Percentiles rank a stretch among this genome's conserved stretches.
These are phyloP conservation scores for Girardinus metallicus DNA, from an alignment of 2,797 vertebrate genomes.

Conservation along the genomic window DNA sequence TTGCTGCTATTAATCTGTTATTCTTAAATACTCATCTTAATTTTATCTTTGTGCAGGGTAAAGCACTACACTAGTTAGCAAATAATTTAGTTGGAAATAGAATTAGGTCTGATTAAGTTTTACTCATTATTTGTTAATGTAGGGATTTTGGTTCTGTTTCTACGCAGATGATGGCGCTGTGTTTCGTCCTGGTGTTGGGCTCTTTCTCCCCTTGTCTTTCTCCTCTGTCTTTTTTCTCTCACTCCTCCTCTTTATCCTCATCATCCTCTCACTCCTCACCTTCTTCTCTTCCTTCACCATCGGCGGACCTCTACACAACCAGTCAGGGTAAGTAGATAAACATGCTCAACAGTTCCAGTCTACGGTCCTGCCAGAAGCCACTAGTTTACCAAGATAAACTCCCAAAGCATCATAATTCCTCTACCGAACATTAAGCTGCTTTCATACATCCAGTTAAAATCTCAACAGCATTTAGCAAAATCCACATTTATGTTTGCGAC, in stretches of 20 bases:
- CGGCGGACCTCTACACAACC: slow-evolving; percentile 90
- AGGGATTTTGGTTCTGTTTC: slow-evolving; percentile 17
- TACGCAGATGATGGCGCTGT: slow-evolving; percentile 92
- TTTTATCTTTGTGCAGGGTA: too few relatives aligned
- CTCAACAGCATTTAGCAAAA: neutral
- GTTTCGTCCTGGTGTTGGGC: slow-evolving; percentile 96
- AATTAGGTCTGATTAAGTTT: neutral
- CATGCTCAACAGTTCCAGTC: neutral
- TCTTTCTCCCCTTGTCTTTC: slow-evolving; percentile 92
- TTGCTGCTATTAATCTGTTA: too few relatives aligned
- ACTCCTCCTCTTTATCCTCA: slow-evolving; percentile 83
- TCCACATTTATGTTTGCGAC: neutral
- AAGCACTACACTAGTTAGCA: too few relatives aligned
- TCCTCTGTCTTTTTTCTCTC: slow-evolving; percentile 87
- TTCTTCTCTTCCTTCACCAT: slow-evolving; percentile 80
- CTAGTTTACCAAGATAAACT: neutral
- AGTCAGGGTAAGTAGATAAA: slow-evolving; percentile 88
- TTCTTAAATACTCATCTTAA: neutral
- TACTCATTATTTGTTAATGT: neutral
- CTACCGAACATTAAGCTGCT: neutral
- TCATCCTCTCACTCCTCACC: slow-evolving; percentile 77
- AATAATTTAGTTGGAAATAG: neutral
- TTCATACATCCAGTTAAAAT: neutral
- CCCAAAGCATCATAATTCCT: neutral
- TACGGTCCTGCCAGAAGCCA: neutral